Base-by-base conservation (phyloP, 2,888 invertebrate genomes). In the Mesodorylaimus sp. region DNA sequence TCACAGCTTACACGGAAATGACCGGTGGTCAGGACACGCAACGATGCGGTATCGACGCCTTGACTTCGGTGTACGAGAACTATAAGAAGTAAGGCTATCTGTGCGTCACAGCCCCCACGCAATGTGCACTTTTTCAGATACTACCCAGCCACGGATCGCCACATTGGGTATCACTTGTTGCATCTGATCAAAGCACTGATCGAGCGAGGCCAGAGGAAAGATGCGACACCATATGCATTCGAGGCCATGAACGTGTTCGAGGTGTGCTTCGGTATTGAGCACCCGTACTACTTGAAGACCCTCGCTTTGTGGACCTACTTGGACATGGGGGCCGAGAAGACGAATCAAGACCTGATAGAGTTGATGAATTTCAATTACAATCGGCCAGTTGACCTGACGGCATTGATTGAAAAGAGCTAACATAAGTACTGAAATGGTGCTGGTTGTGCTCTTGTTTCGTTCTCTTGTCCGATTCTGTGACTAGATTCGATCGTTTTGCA, bases 181-280 rank as follows among this genome's bases (percentile, higher is more conserved):
- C 58, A 63, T 45, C 55, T 61, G 23, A 59, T 61, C n/a, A 57
- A 57, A 42, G 50, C 58, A 1, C 47, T 64, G 24, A 56, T 63
- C 25, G 57, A 60, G 41, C 49, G 57, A 16, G 59, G 56, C 2
- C 50, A 58, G 25, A 53, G 63, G 43, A 55, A 57, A 5, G 59
- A 61, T 13, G 63, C 63, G 1, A 56, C 59, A 37, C 54, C 57
- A 5, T 62, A 61, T 46, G 61, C 62, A 21, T 63, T 58, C 52
- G 63, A 63, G 45, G 63, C 63, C 1, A 63, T 63, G 63, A 58
- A 58, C 46, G 62, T 63, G 16, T 61, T 63, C 43, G 63, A 63
- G 21, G 21, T 62, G 3, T 60, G 60, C 46, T 60, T 62, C 47
- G 63, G 63, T 25, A 50, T 63, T 38, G 60, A 61, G 25, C 63